Conservation (phyloP, 2,113 vertebrate species). For the Cebidichthys violaceus region DNA sequence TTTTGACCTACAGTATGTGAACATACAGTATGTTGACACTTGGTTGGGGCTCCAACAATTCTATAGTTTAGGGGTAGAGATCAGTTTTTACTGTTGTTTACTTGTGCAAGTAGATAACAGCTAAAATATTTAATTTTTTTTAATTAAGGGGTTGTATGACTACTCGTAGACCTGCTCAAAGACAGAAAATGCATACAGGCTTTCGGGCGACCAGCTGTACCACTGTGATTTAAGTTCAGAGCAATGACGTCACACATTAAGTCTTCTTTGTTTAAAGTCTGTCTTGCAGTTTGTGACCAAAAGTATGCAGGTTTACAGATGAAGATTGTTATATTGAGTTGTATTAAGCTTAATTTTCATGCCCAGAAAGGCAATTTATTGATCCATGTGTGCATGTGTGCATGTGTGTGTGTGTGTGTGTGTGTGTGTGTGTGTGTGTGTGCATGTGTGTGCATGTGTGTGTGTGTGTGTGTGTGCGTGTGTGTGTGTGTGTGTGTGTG, state of each 20-base stretch:
- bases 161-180: not conserved
- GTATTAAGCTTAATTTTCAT: conserved; percentile 6
- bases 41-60: not conserved
- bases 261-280: not conserved
- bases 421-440: too few species aligned
- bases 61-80: not conserved
- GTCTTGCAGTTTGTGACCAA: not conserved
- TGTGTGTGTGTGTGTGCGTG: not conserved
- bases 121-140: not conserved
- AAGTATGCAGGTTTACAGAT: conserved; percentile 5
- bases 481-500: too few species aligned
- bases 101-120: not conserved
- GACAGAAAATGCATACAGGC: not conserved
- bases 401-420: not conserved
- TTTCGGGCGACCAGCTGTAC: not conserved
- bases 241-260: conserved; percentile 1
- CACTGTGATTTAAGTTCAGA: not conserved
- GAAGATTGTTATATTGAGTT: conserved; percentile 2
- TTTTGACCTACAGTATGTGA: not conserved
- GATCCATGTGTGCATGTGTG: conserved; percentile 23
- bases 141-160: not conserved
- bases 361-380: conserved; percentile 17
- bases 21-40: not conserved
- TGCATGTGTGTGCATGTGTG: conserved; percentile 25
- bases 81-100: not conserved